A percentile compares a stretch with the other conserved stretches of the same genome.
Conservation (phyloP, 2,113 vertebrate genomes). For the Gambusia affinis region DNA sequence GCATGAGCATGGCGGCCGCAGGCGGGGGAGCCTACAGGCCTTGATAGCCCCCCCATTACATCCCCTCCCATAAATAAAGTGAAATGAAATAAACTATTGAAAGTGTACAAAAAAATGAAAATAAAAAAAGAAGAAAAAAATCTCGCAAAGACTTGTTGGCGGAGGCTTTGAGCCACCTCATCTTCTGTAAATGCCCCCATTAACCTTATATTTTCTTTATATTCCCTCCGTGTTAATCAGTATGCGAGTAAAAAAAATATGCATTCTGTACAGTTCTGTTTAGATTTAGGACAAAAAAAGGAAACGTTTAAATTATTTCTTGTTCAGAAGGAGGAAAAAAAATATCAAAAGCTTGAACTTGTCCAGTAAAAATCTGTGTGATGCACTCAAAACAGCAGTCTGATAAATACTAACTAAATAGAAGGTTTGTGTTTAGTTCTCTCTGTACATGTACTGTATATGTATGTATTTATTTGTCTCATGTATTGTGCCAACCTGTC, state of each 20-base stretch:
- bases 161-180: constrained; percentile 68
- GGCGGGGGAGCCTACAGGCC: constrained; percentile 92
- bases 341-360: constrained; percentile 74
- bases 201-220: constrained; percentile 82
- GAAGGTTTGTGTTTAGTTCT: constrained; percentile 83
- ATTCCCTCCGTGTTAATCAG: constrained; percentile 86
- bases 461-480: constrained; percentile 87
- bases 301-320: constrained; percentile 94
- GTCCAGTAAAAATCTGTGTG: constrained; percentile 87
- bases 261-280: constrained; percentile 93
- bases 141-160: constrained; percentile 86
- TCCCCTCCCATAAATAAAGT: constrained; percentile 67
- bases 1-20: constrained; percentile 97
- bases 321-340: constrained; percentile 73
- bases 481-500: constrained; percentile 93
- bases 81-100: constrained; percentile 75
- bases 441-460: constrained; percentile 70
- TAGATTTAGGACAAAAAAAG: constrained; percentile 83
- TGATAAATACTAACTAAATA: constrained; percentile 38
- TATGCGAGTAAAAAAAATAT: constrained; percentile 82
- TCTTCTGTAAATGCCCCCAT: constrained; percentile 76
- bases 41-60: constrained; percentile 73
- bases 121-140: constrained; percentile 85
- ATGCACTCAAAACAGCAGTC: constrained; percentile 80
- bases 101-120: constrained; percentile 81